Conservation (phyloP, 2,113 vertebrate species). For the Puma concolor region DNA sequence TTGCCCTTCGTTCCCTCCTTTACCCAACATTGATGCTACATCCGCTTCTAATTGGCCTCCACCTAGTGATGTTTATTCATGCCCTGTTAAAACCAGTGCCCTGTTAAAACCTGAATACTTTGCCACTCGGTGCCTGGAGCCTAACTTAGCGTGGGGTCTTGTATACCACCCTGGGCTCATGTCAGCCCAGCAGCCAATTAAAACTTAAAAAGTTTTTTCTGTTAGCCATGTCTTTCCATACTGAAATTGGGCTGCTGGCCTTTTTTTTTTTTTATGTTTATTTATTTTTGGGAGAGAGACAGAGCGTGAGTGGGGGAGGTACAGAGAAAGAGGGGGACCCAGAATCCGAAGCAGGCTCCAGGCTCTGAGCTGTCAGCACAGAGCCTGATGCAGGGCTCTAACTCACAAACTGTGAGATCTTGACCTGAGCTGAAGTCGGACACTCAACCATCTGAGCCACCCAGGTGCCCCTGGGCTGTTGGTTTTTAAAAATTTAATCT, state of each 20-base stretch:
- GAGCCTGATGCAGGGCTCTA: too few species aligned
- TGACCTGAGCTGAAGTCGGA: too few species aligned
- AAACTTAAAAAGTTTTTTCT: not conserved
- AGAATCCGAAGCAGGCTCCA: too few species aligned
- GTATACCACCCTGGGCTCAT: not conserved
- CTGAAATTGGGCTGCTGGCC: not conserved
- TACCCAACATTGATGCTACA: not conserved
- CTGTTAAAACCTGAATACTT: not conserved
- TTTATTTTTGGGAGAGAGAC: too few species aligned
- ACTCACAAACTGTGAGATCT: too few species aligned
- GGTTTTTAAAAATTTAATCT: conserved; percentile 5
- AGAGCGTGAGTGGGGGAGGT: too few species aligned
- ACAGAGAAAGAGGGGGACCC: too few species aligned
- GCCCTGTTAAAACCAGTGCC: not conserved
- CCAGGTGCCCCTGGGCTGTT: not conserved
- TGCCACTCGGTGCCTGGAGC: not conserved
- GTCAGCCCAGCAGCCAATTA: not conserved
- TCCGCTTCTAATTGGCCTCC: not conserved
- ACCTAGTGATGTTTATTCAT: not conserved
- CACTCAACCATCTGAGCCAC: too few species aligned
- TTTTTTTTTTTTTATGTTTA: not conserved
- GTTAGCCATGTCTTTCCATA: not conserved
- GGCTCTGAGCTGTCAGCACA: too few species aligned
- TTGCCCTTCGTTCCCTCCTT: not conserved
- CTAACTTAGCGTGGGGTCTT: not conserved